Base-by-base conservation (phyloP, 2,113 vertebrate genomes). In the Orycteropus afer region DNA sequence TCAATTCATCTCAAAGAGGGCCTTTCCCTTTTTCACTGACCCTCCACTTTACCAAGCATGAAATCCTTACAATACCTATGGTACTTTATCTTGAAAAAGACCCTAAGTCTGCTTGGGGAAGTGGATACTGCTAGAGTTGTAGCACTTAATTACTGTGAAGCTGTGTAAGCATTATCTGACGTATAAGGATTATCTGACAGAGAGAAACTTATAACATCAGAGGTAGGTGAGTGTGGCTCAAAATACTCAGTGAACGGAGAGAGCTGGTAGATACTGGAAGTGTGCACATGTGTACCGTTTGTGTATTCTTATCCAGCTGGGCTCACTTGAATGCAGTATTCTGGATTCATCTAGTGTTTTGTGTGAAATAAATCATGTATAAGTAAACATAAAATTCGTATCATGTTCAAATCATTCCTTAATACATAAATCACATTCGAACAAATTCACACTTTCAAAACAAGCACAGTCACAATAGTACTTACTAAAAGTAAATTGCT, bases 31-130 rank as follows among this genome's bases (percentile, higher is more conserved):
- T 90, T 84, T 57, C 22, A 57, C 18, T 57, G n/a, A n/a, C n/a
- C n/a, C n/a, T n/a, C n/a, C n/a, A n/a, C n/a, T n/a, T n/a, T n/a
- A n/a, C n/a, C n/a, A n/a, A n/a, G n/a, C n/a, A n/a, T n/a, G n/a
- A 57, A 57, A 57, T 22, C 3, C 49, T 51, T 18, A 65, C 3
- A 87, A 51, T 71, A 65, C 53, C 20, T 12, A 51, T 4, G 22
- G 51, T 34, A 57, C 53, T 84, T 89, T 53, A 77, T 27, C 34
- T 40, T 82, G 74, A 86, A 90, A 93, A 94, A 37, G 63, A 45
- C 37, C 63, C 67, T 5, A 78, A n/a, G 12, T 65, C 55, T 49
- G 59, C 37, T 59, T 67, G 23, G 42, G 79, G 14, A 88, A 96
- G 57, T 42, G 12, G 37, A 23, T 93, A 34, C 47, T 12, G 3